Percentiles rank a stretch among this genome's conserved stretches.
Conservation (phyloP, 1,140 invertebrate species). For the Euura lappo region DNA sequence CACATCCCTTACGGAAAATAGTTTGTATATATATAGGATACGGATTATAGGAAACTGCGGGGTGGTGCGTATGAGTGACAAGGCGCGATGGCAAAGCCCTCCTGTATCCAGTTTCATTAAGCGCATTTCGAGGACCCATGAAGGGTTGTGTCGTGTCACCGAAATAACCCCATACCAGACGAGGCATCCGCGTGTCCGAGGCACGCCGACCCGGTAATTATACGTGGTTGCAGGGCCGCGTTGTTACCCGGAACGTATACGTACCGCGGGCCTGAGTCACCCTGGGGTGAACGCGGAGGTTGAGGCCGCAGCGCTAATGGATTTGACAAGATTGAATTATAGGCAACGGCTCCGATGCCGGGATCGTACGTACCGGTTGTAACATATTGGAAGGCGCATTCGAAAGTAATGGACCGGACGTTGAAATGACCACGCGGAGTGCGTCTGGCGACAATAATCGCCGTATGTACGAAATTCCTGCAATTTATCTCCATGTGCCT, state of each 20-base stretch:
- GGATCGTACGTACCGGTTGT: background rate
- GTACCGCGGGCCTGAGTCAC: background rate
- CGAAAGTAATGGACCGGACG: slow-evolving; percentile 41
- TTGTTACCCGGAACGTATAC: background rate
- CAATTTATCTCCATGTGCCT: slow-evolving; percentile 28
- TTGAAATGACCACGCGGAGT: slow-evolving; percentile 30
- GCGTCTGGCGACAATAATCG: slow-evolving; percentile 38
- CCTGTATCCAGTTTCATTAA: slow-evolving; percentile 47
- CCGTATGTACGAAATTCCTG: slow-evolving; percentile 32
- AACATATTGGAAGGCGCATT: slow-evolving; percentile 27
- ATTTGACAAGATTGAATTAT: slow-evolving; percentile 49
- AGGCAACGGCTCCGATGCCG: slow-evolving; percentile 17
- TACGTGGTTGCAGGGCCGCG: background rate
- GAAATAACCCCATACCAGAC: slow-evolving; percentile 39
- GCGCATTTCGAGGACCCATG: slow-evolving; percentile 37
- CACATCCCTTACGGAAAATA: background rate
- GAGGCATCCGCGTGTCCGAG: background rate
- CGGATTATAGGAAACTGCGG: too few species aligned
- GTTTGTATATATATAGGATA: too few species aligned
- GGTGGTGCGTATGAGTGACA: background rate
- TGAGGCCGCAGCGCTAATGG: slow-evolving; percentile 31
- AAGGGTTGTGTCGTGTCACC: slow-evolving; percentile 31
- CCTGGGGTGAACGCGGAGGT: background rate
- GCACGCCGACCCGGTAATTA: background rate
- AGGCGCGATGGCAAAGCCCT: background rate